Evolutionary conservation across 2,888 invertebrate genomes (phyloP), one percentile per base, ranked within the genome.

Genomic region (Acanthosepion lycidas): DNA sequence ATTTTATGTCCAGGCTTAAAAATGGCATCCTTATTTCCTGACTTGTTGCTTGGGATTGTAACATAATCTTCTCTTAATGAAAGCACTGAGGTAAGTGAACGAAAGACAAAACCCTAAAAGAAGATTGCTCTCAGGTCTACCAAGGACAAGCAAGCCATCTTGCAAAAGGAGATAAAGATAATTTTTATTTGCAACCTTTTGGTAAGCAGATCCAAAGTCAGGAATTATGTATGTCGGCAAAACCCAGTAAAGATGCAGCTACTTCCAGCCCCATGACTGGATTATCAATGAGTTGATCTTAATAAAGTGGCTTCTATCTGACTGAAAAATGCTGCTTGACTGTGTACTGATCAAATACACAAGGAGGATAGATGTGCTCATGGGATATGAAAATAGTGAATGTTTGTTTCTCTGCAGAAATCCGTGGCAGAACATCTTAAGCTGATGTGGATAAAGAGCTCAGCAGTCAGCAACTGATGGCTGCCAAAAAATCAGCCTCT

Each of bases 391-490:
- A 78, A 78, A 78, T 78, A 78, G n/a, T 78, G 78, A 33, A 78
- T 78, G 78, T 78, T 78, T n/a, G 78, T 28, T 78, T 78, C 78
- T 78, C 28, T 9, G n/a, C 78, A 78, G n/a, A 78, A n/a, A 78
- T 78, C 78, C 33, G 15, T 33, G n/a, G 78, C 78, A 12, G n/a
- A 78, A 18, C 78, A 15, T n/a, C 78, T 33, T 78, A 78, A 78
- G n/a, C 78, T 78, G 78, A 78, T 78, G 78, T 78, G n/a, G n/a
- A 78, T 78, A 33, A 78, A 78, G n/a, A n/a, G 78, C 78, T 78
- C n/a, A 15, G 78, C n/a, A n/a, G 78, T 12, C 78, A 78, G 78
- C 78, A n/a, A 78, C 9, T 78, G n/a, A 33, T n/a, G 78, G 5
- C n/a, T 78, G 78, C 78, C 78, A 78, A 78, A 15, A n/a, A 78